These are phyloP conservation scores for Cataglyphis albicans DNA, from an alignment of 2,888 invertebrate species.

Conservation along the genomic window DNA sequence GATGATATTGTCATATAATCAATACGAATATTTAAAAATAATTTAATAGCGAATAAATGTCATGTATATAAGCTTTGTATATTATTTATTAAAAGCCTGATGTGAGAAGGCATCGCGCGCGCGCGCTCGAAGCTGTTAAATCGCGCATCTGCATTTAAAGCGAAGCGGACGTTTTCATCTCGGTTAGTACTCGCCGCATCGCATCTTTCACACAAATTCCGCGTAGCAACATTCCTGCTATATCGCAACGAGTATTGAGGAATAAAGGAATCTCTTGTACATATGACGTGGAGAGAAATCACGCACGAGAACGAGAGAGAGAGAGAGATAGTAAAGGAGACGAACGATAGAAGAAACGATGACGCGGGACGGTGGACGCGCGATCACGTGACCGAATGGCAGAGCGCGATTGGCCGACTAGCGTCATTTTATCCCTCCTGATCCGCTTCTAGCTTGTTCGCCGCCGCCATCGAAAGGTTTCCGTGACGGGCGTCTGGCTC, in stretches of 20 bases:
- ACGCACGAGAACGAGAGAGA: not conserved
- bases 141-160: slow-evolving; percentile 5
- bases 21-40: not conserved
- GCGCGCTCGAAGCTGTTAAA: slow-evolving; percentile 15
- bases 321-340: slow-evolving; percentile 9
- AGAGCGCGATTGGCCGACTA: slow-evolving; percentile 71
- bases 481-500: slow-evolving; percentile 77
- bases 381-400: slow-evolving; percentile 72
- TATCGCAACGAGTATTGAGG: slow-evolving; percentile 46
- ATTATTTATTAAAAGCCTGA: not conserved
- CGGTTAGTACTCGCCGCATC: slow-evolving; percentile 35
- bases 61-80: too few species aligned
- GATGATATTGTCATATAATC: not conserved
- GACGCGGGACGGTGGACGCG: slow-evolving; percentile 61
- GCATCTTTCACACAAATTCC: slow-evolving; percentile 44
- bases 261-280: slow-evolving; percentile 69
- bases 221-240: slow-evolving; percentile 28
- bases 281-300: slow-evolving; percentile 12
- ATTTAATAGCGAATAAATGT: not conserved
- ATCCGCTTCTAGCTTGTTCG: slow-evolving; percentile 63
- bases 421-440: slow-evolving; percentile 67
- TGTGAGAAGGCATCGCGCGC: not conserved
- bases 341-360: not conserved
- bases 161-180: slow-evolving; percentile 58
- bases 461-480: slow-evolving; percentile 70